Base-by-base conservation (phyloP, 2,797 vertebrate species). In the Characodon lateralis region DNA sequence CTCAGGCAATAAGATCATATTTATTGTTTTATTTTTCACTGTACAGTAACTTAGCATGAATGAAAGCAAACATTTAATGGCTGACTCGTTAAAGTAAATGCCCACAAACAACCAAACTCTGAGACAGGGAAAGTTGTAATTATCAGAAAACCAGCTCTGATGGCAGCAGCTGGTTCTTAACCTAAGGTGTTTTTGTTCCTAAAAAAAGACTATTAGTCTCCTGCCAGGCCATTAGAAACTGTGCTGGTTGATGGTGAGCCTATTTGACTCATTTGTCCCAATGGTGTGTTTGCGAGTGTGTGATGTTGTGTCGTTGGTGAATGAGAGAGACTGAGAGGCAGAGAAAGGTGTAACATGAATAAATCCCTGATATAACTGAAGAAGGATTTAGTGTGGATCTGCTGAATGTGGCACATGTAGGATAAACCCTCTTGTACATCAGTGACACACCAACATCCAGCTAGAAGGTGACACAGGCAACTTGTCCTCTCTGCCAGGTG, bases 361-460 rank as follows among this genome's bases (percentile, higher is more conserved):
- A 83, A 84, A 55, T 55, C 73, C 26, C 61, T 84, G 87, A 80
- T 81, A 55, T 84, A 82, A 79, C 78, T 61, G 77, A 69, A 24
- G 72, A 91, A 89, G 82, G 73, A 90, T 94, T 89, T 93, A 72
- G 86, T 84, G 73, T 80, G 78, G 79, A 87, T 46, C 31, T 8
- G 91, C 74, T 81, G 83, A 88, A 93, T 86, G 77, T 82, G 72
- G 75, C 88, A 86, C 88, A 82, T 79, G 81, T 28, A 68, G 50
- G 71, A 16, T 82, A 84, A 89, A 50, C 41, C 55, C 51, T 76
- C 81, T 81, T 81, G 76, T 78, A 77, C 75, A 58, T 78, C 12
- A 7, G 1, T 71, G 83, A 80, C 69, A 77, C 83, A 74, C 78
- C 76, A 5, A 26, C 43, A 43, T 84, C 75, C 71, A 71, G 74